Evolutionary conservation across 2,797 vertebrate species (phyloP).

Genomic region (Oryzias dopingdopingensis): DNA sequence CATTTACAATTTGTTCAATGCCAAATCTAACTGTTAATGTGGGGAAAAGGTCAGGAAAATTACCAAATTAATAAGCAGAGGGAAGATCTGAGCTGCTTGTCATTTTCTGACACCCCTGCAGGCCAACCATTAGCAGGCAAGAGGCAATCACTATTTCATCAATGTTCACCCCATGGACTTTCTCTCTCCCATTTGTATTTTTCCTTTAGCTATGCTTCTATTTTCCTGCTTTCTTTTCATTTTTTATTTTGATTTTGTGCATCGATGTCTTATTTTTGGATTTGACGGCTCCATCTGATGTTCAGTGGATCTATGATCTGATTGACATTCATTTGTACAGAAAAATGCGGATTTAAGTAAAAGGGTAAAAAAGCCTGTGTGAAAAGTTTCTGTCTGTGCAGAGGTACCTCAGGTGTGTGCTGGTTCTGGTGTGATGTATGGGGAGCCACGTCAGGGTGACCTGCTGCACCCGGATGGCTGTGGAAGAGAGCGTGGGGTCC

Average conservation of each 20-base stretch:
- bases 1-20: constrained; percentile 13
- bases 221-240: constrained; percentile 46
- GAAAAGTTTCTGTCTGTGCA: neutral
- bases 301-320: constrained; percentile 36
- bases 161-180: constrained; percentile 54
- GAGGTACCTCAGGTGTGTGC: constrained; percentile 12
- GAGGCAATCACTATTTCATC: constrained; percentile 79
- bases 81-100: constrained; percentile 54
- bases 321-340: constrained; percentile 23
- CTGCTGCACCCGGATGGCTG: constrained; percentile 30
- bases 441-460: constrained; percentile 23
- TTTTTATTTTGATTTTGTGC: constrained; percentile 62
- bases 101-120: constrained; percentile 65
- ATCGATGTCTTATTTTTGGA: constrained; percentile 37
- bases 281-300: constrained; percentile 19
- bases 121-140: constrained; percentile 76
- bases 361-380: constrained; percentile 6
- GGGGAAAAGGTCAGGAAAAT: constrained; percentile 14
- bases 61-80: constrained; percentile 10
- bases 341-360: constrained; percentile 51
- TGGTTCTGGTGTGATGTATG: constrained; percentile 22
- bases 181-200: constrained; percentile 50
- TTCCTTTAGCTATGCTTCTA: constrained; percentile 34
- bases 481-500: constrained; percentile 15
- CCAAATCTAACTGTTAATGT: constrained; percentile 25